phyloP scores from a whole-genome alignment of 1,140 invertebrate genomes.

The Sipha flava region DNA sequence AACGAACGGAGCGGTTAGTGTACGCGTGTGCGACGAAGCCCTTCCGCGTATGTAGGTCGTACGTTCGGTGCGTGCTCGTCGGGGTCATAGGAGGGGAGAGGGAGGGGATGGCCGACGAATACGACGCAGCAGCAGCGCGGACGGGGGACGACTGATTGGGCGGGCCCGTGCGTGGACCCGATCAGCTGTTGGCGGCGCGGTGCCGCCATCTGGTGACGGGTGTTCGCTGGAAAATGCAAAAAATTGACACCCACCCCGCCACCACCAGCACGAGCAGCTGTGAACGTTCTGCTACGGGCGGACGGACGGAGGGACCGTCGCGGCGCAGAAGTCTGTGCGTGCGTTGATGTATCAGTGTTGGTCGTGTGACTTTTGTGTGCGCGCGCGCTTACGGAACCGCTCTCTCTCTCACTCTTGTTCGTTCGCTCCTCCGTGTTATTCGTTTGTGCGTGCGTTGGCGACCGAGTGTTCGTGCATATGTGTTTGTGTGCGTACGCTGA shows the following conservation, averaged over 20 bases:
- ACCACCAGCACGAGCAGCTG: not conserved
- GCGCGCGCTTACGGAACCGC: too few species aligned
- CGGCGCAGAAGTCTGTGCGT: not conserved
- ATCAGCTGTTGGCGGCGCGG: not conserved
- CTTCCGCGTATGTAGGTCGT: not conserved
- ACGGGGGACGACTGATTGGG: not conserved
- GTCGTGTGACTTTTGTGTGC: not conserved
- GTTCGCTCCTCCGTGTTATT: too few species aligned
- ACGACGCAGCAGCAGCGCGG: not conserved
- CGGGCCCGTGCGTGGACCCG: not conserved
- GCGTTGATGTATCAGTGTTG: not conserved
- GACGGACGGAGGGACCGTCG: not conserved
- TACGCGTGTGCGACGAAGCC: not conserved
- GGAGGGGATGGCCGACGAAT: not conserved
- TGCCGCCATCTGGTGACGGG: not conserved
- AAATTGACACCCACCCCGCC: not conserved
- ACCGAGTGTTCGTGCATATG: not conserved
- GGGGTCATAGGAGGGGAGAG: not conserved
- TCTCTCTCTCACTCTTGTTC: too few species aligned
- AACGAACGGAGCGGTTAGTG: not conserved
- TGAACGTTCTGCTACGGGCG: not conserved
- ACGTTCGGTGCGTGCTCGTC: not conserved
- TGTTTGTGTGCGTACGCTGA: not conserved
- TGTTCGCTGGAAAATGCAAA: not conserved
- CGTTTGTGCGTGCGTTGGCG: too few species aligned